Percentiles rank a stretch among this genome's conserved stretches.
phyloP scores from a whole-genome alignment of 2,113 vertebrate genomes.

The Vidua chalybeata region DNA sequence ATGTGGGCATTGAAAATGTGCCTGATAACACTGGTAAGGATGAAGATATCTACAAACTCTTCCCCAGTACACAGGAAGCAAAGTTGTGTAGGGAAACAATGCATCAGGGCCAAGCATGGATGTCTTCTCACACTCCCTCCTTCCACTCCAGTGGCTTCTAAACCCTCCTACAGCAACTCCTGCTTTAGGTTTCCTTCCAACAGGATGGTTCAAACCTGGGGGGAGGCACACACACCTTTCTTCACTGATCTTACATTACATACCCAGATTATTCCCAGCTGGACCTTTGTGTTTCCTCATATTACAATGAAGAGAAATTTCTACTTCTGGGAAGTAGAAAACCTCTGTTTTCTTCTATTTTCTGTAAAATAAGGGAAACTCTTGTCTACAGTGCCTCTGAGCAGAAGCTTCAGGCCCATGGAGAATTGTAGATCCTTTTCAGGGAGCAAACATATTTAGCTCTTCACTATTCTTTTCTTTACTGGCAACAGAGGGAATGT shows the following conservation, averaged over 20 bases:
- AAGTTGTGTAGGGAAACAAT: neutral
- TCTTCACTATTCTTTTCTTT: neutral
- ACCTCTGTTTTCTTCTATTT: neutral
- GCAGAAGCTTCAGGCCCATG: neutral
- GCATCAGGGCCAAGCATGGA: neutral
- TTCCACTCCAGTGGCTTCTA: neutral
- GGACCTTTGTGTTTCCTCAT: rapidly evolving
- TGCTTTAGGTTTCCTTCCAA: neutral
- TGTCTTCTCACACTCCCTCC: neutral
- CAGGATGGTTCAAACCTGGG: rapidly evolving
- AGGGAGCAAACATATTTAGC: neutral
- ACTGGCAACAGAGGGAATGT: neutral
- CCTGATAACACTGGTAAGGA: neutral
- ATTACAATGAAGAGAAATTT: neutral
- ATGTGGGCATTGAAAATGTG: neutral
- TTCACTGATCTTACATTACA: neutral
- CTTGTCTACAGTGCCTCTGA: neutral
- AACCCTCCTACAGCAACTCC: neutral
- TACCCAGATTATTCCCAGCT: neutral
- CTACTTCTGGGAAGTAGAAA: neutral
- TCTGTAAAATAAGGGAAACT: neutral
- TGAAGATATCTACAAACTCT: neutral
- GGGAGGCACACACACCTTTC: neutral
- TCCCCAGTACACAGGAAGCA: neutral
- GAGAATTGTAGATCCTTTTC: neutral